These are phyloP conservation scores for Protonibea diacanthus DNA, from an alignment of 2,797 vertebrate genomes.

Conservation along the genomic window DNA sequence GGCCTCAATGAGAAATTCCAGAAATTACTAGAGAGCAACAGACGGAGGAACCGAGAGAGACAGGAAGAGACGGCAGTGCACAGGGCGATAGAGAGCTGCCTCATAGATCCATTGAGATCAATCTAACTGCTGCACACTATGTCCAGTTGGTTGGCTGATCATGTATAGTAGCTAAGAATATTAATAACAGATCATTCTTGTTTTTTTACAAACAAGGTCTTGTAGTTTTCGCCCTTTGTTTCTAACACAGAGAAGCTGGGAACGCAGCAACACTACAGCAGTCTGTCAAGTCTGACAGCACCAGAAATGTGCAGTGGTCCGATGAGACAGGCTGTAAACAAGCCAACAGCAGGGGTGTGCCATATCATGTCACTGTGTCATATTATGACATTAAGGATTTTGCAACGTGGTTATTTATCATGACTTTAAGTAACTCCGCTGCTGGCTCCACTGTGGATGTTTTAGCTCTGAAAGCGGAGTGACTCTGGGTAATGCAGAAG, in stretches of 20 bases:
- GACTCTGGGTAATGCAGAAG: neutral
- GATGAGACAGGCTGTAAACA: neutral
- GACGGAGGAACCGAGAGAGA: slow-evolving; percentile 41
- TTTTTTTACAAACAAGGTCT: neutral
- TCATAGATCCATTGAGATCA: neutral
- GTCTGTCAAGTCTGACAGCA: neutral
- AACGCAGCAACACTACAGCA: neutral
- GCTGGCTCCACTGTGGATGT: neutral
- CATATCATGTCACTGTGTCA: neutral
- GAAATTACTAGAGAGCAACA: slow-evolving; percentile 58
- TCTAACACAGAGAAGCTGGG: neutral
- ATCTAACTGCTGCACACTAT: neutral
- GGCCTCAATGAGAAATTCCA: slow-evolving; percentile 58
- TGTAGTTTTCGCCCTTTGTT: neutral
- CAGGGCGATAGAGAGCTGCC: neutral
- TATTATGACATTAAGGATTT: neutral
- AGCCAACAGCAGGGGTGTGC: neutral
- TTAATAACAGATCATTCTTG: neutral
- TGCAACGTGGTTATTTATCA: neutral
- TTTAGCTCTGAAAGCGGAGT: neutral
- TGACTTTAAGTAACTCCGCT: neutral
- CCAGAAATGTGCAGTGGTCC: neutral
- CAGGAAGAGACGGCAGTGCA: slow-evolving; percentile 26
- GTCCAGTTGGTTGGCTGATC: neutral
- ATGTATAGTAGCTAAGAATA: neutral